phyloP scores from a whole-genome alignment of 2,797 vertebrate species.

The Pampus argenteus region DNA sequence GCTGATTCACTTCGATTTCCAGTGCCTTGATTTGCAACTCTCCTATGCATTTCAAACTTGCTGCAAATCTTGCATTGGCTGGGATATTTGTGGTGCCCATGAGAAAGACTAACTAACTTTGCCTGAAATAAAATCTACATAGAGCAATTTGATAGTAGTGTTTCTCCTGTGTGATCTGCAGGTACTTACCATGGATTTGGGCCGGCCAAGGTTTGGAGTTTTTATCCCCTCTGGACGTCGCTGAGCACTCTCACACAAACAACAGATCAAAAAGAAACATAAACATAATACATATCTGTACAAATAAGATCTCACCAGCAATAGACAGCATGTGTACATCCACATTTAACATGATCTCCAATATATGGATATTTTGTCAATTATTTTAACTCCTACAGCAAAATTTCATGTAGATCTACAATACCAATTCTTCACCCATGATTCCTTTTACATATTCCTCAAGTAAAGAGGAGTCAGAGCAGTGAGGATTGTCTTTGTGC shows the following conservation, averaged over 20 bases:
- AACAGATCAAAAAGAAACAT: slow-evolving; percentile 65
- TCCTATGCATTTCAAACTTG: slow-evolving; percentile 45
- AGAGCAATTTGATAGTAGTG: slow-evolving; percentile 26
- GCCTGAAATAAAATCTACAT: slow-evolving; percentile 35
- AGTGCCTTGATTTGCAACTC: slow-evolving; percentile 42
- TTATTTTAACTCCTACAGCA: slow-evolving; percentile 77
- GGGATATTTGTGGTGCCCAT: slow-evolving; percentile 25
- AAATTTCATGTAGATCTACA: slow-evolving; percentile 76
- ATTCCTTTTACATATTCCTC: slow-evolving; percentile 67
- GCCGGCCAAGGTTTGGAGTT: slow-evolving; percentile 36
- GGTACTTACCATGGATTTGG: slow-evolving; percentile 71
- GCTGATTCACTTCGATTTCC: slow-evolving; percentile 53
- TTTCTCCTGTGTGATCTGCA: slow-evolving; percentile 21
- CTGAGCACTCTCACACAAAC: slow-evolving; percentile 72
- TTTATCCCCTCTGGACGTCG: slow-evolving; percentile 56
- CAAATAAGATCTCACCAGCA: slow-evolving; percentile 84
- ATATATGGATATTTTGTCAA: slow-evolving; percentile 74
- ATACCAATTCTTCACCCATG: slow-evolving; percentile 67
- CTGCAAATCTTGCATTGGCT: slow-evolving; percentile 14
- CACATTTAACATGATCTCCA: slow-evolving; percentile 83
- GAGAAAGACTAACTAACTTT: slow-evolving; percentile 40
- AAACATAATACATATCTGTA: slow-evolving; percentile 83
- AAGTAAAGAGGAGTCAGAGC: slow-evolving; percentile 53
- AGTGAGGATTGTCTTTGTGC: slow-evolving; percentile 58
- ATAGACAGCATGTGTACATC: slow-evolving; percentile 82